Conservation (phyloP, 2,797 vertebrate genomes). For the Lepilemur septentrionalis region DNA sequence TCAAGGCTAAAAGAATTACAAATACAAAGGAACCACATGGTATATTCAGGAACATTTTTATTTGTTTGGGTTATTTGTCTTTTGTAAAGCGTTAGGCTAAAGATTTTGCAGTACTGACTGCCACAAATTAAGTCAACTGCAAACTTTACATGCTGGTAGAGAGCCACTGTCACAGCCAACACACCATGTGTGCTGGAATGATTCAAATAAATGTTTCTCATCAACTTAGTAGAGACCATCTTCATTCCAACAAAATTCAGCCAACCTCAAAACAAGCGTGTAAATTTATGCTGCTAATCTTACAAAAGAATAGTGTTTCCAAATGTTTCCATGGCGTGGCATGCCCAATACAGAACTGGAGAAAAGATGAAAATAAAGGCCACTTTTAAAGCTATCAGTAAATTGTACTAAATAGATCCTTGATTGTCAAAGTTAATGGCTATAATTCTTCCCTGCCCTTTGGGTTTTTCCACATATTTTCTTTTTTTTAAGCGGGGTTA, state of each 20-base stretch:
- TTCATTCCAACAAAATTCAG: constrained; percentile 41
- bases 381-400: neutral
- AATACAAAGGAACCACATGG: neutral
- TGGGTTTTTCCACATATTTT: neutral
- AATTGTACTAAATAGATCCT: neutral
- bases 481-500: no score
- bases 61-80: constrained; percentile 36
- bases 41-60: neutral
- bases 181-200: constrained; percentile 55
- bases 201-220: constrained; percentile 63
- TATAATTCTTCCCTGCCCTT: neutral
- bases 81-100: neutral
- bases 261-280: neutral
- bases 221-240: neutral
- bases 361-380: neutral
- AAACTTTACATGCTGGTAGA: neutral
- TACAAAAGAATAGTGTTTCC: neutral
- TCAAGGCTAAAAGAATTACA: neutral
- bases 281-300: constrained; percentile 12
- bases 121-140: neutral
- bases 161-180: constrained; percentile 25
- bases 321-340: neutral
- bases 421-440: neutral
- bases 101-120: neutral
- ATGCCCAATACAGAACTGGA: neutral